Evolutionary conservation across 1,140 invertebrate species (phyloP), one percentile per base, ranked within the genome.

Genomic region (Bilobella aurantiaca): DNA sequence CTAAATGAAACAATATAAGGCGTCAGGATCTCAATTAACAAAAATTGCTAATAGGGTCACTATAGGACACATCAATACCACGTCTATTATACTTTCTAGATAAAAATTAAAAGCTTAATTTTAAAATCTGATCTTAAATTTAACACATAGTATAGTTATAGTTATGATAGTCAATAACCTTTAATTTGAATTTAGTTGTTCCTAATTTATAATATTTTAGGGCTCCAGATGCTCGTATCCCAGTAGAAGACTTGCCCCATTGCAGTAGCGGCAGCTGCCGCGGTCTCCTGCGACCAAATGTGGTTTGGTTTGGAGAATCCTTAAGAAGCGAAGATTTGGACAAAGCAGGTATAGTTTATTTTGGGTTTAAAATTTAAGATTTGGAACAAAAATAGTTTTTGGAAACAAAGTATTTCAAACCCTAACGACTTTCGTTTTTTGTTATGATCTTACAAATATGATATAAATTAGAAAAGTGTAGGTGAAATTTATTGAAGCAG

Each of bases 261-360:
- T 93, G 90, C 76, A 79, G 80, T 64, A 80, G 83, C 74, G 32
- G 66, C 66, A 65, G 66, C 53, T 94, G 91, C 77, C 78, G 77
- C 47, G 87, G 86, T 25, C 77, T 94, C n/a, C 75, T 92, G 8
- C 79, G 92, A 62, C 91, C 91, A 1, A 82, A 91, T 76, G 89
- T 94, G 68, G 87, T 94, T 16, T 94, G 91, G 91, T 94, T 94
- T 81, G 90, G 90, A 3, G 91, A 95, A 82, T 81, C 79, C 74
- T 79, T 94, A 58, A 81, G 92, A 68, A 65, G 78, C 25, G 74
- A 81, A 62, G 80, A 91, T 32, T 73, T 93, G 16, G 69, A 81
- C 1, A 78, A 80, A 77, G 83, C 86, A 69, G 79, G 87, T 87
- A 77, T n/a, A n/a, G n/a, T n/a, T n/a, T n/a, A n/a, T n/a, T n/a